phyloP scores from a whole-genome alignment of 2,888 invertebrate genomes.

The Patella caerulea region DNA sequence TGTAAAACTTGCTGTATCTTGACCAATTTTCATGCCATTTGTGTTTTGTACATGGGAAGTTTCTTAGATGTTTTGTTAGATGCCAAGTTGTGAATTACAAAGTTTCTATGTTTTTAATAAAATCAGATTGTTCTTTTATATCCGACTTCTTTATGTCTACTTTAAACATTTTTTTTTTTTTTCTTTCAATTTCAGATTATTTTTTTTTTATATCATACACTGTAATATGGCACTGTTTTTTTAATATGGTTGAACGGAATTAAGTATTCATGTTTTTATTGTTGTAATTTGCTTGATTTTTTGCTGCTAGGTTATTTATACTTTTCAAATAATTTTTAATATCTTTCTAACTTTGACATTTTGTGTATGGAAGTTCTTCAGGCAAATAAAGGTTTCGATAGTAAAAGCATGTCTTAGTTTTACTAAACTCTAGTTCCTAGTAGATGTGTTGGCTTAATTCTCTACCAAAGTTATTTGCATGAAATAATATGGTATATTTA shows the following conservation, averaged over 20 bases:
- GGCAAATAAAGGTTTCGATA: slow-evolving; percentile 40
- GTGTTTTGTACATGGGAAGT: slow-evolving; percentile 61
- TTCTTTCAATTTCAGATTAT: too few species aligned
- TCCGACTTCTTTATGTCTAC: slow-evolving; percentile 13
- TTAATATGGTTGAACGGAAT: neutral
- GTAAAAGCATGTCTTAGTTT: slow-evolving; percentile 28
- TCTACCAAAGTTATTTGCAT: too few species aligned
- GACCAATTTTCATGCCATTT: slow-evolving; percentile 56
- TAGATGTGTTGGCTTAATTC: too few species aligned
- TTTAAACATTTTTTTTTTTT: too few species aligned
- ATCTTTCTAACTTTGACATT: slow-evolving; percentile 46
- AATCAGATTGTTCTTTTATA: slow-evolving; percentile 49
- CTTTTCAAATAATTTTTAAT: slow-evolving; percentile 36
- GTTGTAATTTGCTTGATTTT: slow-evolving; percentile 28
- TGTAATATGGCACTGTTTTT: too few species aligned
- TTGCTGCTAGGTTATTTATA: slow-evolving; percentile 41
- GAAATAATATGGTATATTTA: too few species aligned
- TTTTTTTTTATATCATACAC: too few species aligned
- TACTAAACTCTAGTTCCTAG: too few species aligned
- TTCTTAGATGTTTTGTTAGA: slow-evolving; percentile 59
- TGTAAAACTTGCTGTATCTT: slow-evolving; percentile 29
- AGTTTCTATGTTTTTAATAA: slow-evolving; percentile 62
- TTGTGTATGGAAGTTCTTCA: slow-evolving; percentile 43
- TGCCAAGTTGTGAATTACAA: slow-evolving; percentile 48
- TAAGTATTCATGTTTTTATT: slow-evolving; percentile 13